Conservation (phyloP, 2,797 vertebrate genomes). For the Erithacus rubecula region DNA sequence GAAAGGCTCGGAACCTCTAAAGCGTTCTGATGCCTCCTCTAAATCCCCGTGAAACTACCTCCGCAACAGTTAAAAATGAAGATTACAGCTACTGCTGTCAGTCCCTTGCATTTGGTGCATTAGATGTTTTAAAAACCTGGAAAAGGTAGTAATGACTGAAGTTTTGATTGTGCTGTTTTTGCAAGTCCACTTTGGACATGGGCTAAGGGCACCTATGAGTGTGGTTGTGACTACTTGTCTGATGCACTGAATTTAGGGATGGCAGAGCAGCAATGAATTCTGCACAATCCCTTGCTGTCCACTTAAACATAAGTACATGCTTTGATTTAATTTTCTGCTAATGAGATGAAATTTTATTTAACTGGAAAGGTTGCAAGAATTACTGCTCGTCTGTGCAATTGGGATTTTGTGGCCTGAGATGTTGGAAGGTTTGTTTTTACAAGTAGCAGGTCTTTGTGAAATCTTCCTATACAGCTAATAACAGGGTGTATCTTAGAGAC, state of each 20-base stretch:
- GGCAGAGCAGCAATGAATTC: not conserved
- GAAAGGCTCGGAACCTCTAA: not conserved
- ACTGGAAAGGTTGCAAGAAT: not conserved
- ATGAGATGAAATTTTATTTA: not conserved
- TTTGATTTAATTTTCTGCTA: constrained; percentile 9
- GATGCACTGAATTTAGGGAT: not conserved
- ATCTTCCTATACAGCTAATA: not conserved
- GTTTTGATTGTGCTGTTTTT: not conserved
- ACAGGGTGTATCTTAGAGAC: not conserved
- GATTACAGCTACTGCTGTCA: not conserved
- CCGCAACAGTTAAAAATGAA: not conserved
- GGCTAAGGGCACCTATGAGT: fast-evolving
- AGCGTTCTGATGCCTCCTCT: fast-evolving
- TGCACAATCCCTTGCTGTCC: not conserved
- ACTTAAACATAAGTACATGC: not conserved
- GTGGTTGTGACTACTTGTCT: not conserved
- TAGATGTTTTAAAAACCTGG: not conserved
- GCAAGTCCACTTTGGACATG: not conserved
- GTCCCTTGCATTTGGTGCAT: not conserved
- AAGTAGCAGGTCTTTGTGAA: not conserved
- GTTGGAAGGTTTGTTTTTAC: not conserved
- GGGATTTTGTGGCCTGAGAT: not conserved
- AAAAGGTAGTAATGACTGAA: not conserved
- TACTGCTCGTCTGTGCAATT: not conserved
- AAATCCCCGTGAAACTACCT: not conserved